Evolutionary conservation across 2,113 vertebrate species (phyloP).

Genomic region (Petroica traversi): DNA sequence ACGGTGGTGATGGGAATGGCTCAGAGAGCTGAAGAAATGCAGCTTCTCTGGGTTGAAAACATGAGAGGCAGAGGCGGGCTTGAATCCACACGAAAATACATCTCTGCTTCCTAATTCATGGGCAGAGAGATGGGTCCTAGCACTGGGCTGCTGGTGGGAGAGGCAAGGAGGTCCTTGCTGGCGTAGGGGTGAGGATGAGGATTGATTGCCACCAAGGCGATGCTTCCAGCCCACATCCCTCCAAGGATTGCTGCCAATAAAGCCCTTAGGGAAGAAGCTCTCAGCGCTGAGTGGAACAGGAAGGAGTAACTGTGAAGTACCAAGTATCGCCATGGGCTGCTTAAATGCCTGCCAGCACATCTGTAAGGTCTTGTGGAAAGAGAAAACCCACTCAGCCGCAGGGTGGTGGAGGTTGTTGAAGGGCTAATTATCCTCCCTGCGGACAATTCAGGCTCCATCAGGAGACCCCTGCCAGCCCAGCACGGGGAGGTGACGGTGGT

Average conservation of each 20-base stretch:
- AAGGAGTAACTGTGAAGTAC: neutral
- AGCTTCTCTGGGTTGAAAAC: neutral
- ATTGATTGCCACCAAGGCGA: neutral
- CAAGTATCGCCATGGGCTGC: neutral
- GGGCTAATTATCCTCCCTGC: neutral
- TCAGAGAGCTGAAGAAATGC: neutral
- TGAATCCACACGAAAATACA: neutral
- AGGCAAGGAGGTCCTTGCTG: rapidly evolving
- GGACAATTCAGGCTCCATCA: neutral
- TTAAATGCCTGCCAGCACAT: neutral
- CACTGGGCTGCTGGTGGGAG: neutral
- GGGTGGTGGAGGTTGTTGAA: neutral
- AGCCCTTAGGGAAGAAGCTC: neutral
- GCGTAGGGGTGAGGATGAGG: neutral
- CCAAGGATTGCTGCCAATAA: neutral
- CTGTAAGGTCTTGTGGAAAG: neutral
- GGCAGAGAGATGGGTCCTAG: neutral
- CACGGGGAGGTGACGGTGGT: neutral
- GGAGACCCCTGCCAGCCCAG: neutral
- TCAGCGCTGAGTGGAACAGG: neutral
- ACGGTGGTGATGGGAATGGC: neutral
- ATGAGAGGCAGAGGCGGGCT: neutral
- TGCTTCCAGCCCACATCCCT: neutral
- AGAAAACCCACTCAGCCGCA: neutral
- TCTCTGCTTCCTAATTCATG: neutral